These are phyloP conservation scores for Operophtera brumata DNA, from an alignment of 2,888 invertebrate genomes.

Conservation along the genomic window DNA sequence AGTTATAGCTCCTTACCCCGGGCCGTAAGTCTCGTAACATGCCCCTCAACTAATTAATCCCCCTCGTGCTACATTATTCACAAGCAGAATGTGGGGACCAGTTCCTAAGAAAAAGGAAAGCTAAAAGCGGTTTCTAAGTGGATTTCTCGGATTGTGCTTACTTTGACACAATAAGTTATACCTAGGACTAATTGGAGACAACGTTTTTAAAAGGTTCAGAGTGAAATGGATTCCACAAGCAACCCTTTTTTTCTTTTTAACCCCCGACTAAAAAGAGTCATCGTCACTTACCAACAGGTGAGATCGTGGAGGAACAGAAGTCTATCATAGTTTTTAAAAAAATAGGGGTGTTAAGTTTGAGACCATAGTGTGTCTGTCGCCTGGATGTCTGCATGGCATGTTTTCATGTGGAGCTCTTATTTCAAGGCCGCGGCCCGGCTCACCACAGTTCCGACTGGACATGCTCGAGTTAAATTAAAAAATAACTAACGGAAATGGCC, in stretches of 20 bases:
- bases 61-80: conserved; percentile 27
- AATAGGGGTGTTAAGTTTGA: too few species aligned
- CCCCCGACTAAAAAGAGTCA: too few species aligned
- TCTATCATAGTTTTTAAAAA: too few species aligned
- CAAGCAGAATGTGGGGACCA: conserved; percentile 13
- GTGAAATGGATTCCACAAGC: conserved; percentile 4
- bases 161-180: conserved; percentile 12
- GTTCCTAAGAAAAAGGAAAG: conserved; percentile 5
- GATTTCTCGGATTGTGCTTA: conserved; percentile 13
- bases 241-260: neutral
- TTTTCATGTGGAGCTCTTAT: too few species aligned
- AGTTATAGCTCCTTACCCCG: conserved; percentile 21
- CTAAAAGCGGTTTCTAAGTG: conserved; percentile 17
- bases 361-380: too few species aligned
- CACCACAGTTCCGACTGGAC: too few species aligned
- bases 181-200: conserved; percentile 13
- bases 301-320: too few species aligned
- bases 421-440: too few species aligned
- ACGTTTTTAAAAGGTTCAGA: conserved; percentile 7
- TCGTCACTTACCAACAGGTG: too few species aligned
- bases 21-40: conserved; percentile 17
- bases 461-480: too few species aligned
- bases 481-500: too few species aligned
- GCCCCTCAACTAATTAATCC: conserved; percentile 26
- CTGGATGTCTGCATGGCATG: too few species aligned